Evolutionary conservation across 1,140 invertebrate genomes (phyloP).

Genomic region (Cryptotermes secundus): DNA sequence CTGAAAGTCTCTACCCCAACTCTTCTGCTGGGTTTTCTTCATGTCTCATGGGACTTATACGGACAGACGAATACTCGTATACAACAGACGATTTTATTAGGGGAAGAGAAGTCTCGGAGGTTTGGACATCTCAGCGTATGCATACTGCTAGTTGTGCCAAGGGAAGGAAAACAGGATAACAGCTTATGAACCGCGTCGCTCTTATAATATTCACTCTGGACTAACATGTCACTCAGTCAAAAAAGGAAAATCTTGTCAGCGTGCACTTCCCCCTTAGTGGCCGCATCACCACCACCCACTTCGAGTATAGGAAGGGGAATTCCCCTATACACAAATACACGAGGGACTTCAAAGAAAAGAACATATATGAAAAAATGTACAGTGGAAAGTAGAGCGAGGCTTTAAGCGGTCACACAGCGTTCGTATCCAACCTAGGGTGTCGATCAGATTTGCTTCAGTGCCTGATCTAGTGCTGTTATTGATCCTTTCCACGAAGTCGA

Average conservation of each 20-base stretch:
- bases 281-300: not conserved
- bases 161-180: not conserved
- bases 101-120: slow-evolving; percentile 19
- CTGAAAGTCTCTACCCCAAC: not conserved
- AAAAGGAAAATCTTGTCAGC: slow-evolving; percentile 29
- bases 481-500: too few species aligned
- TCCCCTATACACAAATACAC: slow-evolving; percentile 3
- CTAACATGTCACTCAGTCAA: slow-evolving; percentile 29
- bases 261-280: not conserved
- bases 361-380: not conserved
- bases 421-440: not conserved
- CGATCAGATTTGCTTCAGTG: too few species aligned
- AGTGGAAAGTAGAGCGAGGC: not conserved
- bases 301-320: not conserved
- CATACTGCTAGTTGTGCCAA: not conserved
- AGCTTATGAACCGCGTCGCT: slow-evolving; percentile 9
- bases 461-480: too few species aligned
- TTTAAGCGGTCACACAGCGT: not conserved
- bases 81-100: slow-evolving; percentile 27
- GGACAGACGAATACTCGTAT: slow-evolving; percentile 25
- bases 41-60: slow-evolving; percentile 18
- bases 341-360: not conserved
- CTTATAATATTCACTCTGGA: slow-evolving; percentile 25
- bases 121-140: slow-evolving; percentile 20
- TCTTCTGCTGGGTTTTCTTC: not conserved